Conservation (phyloP, 1,140 invertebrate genomes). For the Ephestia elutella region DNA sequence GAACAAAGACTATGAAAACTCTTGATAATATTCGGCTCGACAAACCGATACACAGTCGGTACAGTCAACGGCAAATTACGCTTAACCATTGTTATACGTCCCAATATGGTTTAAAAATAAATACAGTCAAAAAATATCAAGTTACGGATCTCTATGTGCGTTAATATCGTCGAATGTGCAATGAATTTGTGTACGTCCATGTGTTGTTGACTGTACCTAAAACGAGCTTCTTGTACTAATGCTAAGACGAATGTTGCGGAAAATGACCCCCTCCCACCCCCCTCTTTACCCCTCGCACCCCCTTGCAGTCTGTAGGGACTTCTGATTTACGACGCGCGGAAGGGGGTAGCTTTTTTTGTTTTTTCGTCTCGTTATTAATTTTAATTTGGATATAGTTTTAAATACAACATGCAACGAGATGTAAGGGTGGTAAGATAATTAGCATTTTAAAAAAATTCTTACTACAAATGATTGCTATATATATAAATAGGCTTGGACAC, state of each 20-base stretch:
- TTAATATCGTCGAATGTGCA: neutral
- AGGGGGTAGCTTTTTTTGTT: constrained; percentile 39
- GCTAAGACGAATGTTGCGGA: constrained; percentile 72
- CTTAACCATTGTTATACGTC: too few relatives aligned
- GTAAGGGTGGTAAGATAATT: neutral
- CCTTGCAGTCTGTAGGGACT: constrained; percentile 45
- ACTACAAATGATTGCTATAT: too few relatives aligned
- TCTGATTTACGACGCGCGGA: constrained; percentile 53
- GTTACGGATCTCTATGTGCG: too few relatives aligned
- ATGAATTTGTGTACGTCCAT: neutral
- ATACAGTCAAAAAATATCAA: too few relatives aligned
- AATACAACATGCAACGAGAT: neutral
- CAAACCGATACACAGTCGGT: too few relatives aligned
- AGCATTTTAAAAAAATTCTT: too few relatives aligned
- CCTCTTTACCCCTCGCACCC: constrained; percentile 15
- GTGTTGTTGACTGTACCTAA: neutral
- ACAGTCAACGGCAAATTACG: too few relatives aligned
- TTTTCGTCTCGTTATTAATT: constrained; percentile 17
- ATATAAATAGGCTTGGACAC: too few relatives aligned
- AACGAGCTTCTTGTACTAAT: constrained; percentile 37
- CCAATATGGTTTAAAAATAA: too few relatives aligned
- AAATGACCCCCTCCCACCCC: constrained; percentile 55
- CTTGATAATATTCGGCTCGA: too few relatives aligned
- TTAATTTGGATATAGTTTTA: constrained; percentile 1
- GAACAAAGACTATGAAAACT: too few relatives aligned